Base-by-base conservation (phyloP, 2,797 vertebrate genomes). In the Enoplosus armatus region DNA sequence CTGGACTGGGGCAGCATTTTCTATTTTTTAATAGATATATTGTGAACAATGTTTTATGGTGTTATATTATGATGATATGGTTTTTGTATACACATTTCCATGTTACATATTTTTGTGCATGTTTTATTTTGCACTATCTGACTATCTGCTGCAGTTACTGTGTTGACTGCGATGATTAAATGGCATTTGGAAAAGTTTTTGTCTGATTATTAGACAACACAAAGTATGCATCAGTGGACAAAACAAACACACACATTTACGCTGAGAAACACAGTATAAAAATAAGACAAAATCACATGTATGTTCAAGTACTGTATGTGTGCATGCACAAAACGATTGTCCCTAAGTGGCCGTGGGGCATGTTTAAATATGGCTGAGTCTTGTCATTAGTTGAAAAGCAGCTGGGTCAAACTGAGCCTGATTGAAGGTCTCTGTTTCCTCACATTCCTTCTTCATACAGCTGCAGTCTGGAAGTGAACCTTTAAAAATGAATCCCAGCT, bases 401-500 rank as follows among this genome's bases (percentile, higher is more conserved):
- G 83, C 72, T 82, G 71, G 51, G 51, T 85, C 29, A 62, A 50
- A 61, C 67, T 63, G 77, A 79, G 72, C 63, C 55, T 64, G 54
- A 78, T 53, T 84, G 50, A 53, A 74, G 60, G 67, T 62, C 67
- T 76, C 47, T 79, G 61, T 79, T n/a, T n/a, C n/a, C n/a, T n/a
- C n/a, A 87, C 88, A 93, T 92, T 94, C 90, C 90, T 93, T 78
- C 80, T 74, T 83, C 65, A 66, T 64, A 53, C 85, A 87, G 89
- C 77, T 88, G 84, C 71, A 84, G 89, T 89, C 90, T 92, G 93
- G 91, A 94, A 93, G 92, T 79, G 84, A 90, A 90, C 87, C 80
- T 90, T 91, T 86, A 91, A 86, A 75, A 89, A 91, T 92, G 70
- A 91, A 47, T 63, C 75, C 74, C 29, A 26, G 65, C 80, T 80